phyloP scores from a whole-genome alignment of 2,888 invertebrate genomes.

The Euspilapteryx auroguttella region DNA sequence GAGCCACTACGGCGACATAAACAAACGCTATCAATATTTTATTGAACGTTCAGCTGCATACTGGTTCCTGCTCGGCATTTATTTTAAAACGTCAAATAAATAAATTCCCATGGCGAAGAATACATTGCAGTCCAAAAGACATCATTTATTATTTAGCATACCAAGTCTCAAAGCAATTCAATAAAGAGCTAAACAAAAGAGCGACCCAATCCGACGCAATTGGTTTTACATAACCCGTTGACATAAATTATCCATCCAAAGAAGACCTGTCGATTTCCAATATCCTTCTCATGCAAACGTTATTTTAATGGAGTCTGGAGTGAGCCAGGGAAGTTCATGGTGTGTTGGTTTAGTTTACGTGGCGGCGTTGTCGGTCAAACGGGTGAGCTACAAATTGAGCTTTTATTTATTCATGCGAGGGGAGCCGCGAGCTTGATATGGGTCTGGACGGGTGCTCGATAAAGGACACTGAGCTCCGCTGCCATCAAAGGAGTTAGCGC shows the following conservation, averaged over 20 bases:
- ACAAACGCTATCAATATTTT: no score
- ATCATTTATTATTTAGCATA: no score
- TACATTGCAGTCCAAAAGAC: no score
- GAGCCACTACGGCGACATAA: no score
- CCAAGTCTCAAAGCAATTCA: conserved; percentile 14
- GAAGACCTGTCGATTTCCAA: neutral
- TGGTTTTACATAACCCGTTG: conserved; percentile 27
- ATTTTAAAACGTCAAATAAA: conserved; percentile 10
- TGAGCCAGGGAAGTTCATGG: conserved; percentile 24
- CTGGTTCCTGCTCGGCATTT: conserved; percentile 6
- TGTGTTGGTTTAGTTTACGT: conserved; percentile 27
- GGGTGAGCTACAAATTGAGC: conserved; percentile 51
- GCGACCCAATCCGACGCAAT: conserved; percentile 18
- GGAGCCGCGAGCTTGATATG: conserved; percentile 41
- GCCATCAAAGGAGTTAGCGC: conserved; percentile 20
- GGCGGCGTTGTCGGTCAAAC: conserved; percentile 28
- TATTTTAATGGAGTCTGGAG: conserved; percentile 13
- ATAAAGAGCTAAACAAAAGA: conserved; percentile 18
- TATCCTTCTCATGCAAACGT: conserved; percentile 1
- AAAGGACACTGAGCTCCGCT: conserved; percentile 35
- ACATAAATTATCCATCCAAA: conserved; percentile 2
- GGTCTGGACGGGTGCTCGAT: conserved; percentile 39
- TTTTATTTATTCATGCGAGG: conserved; percentile 56
- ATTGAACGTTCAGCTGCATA: neutral
- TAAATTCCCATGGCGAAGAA: no score